Percentiles rank a stretch among this genome's conserved stretches.
phyloP scores from a whole-genome alignment of 2,888 invertebrate genomes.

The Spisula solida region DNA sequence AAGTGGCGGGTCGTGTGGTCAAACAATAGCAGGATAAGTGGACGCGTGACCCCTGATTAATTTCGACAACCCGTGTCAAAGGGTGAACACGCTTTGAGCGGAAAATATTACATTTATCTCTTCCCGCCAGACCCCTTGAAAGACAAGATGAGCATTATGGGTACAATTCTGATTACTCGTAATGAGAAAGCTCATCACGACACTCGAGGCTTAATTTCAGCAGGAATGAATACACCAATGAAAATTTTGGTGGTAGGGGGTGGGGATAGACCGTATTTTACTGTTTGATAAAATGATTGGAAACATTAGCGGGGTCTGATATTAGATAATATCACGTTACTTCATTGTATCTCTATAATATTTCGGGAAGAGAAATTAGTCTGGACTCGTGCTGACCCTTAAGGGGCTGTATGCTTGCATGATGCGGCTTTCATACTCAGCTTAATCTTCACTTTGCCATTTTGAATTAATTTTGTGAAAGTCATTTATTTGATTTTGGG shows the following conservation, averaged over 20 bases:
- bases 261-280: neutral
- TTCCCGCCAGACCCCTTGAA: slow-evolving; percentile 32
- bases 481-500: slow-evolving; percentile 3
- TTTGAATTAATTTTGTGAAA: slow-evolving; percentile 52
- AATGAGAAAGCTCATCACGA: slow-evolving; percentile 22
- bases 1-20: slow-evolving; percentile 54
- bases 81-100: slow-evolving; percentile 59
- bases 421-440: slow-evolving; percentile 37
- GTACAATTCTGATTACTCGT: slow-evolving; percentile 36
- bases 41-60: slow-evolving; percentile 61
- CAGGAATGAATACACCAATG: slow-evolving; percentile 5
- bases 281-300: slow-evolving; percentile 32
- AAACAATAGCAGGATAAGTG: slow-evolving; percentile 61
- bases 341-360: slow-evolving; percentile 46
- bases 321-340: slow-evolving; percentile 65
- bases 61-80: slow-evolving; percentile 50
- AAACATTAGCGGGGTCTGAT: slow-evolving; percentile 26
- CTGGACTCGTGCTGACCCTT: slow-evolving; percentile 63
- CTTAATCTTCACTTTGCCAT: slow-evolving; percentile 60
- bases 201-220: neutral
- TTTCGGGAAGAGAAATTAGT: slow-evolving; percentile 52
- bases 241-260: neutral
- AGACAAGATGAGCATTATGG: slow-evolving; percentile 44
- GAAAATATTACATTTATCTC: slow-evolving; percentile 70
- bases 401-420: slow-evolving; percentile 38